phyloP scores from a whole-genome alignment of 2,113 vertebrate genomes.

The Numida meleagris region DNA sequence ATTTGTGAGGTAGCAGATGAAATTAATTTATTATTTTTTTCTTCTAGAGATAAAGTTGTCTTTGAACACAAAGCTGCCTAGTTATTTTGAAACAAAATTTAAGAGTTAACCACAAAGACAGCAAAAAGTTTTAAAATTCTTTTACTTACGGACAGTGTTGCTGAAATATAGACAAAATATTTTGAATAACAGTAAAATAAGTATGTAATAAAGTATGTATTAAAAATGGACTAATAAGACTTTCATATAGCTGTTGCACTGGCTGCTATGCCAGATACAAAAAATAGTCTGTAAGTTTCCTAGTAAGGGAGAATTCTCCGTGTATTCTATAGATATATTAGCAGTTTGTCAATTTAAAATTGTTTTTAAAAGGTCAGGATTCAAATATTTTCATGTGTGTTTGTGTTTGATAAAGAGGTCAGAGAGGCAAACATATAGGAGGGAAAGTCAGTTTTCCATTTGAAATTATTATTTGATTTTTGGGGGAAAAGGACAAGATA shows the following conservation, averaged over 20 bases:
- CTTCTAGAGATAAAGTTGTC: not conserved
- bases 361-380: not conserved
- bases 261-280: not conserved
- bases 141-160: not conserved
- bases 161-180: not conserved
- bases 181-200: not conserved
- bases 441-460: not conserved
- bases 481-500: not conserved
- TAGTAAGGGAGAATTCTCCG: not conserved
- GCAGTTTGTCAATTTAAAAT: not conserved
- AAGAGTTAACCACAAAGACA: not conserved
- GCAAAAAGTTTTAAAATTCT: not conserved
- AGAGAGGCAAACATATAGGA: not conserved
- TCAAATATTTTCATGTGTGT: accelerated
- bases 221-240: not conserved
- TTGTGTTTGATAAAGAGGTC: not conserved
- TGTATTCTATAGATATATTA: not conserved
- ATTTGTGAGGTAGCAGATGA: not conserved
- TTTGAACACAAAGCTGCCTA: not conserved
- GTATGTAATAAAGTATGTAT: not conserved
- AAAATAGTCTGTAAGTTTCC: not conserved
- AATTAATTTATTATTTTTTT: not conserved
- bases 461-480: not conserved
- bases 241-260: not conserved
- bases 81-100: not conserved